These are phyloP conservation scores for Erebia palarica DNA, from an alignment of 2,888 invertebrate species.

Conservation along the genomic window DNA sequence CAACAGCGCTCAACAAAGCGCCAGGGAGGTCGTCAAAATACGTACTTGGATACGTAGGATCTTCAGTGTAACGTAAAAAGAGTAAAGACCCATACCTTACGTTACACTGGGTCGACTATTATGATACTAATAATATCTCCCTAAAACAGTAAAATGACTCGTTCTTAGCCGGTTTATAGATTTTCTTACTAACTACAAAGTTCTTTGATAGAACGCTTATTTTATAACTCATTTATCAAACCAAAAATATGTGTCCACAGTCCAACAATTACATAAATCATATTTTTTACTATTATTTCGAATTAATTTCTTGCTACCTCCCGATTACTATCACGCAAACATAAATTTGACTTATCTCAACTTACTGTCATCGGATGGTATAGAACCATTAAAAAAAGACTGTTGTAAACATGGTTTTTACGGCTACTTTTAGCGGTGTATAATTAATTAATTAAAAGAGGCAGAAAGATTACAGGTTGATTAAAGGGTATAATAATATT, in stretches of 20 bases:
- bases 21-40: no score
- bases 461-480: not conserved
- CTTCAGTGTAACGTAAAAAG: no score
- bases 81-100: no score
- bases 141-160: no score
- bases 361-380: constrained; percentile 9
- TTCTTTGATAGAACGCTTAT: not conserved
- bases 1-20: no score
- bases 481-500: not conserved
- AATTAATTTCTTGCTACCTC: constrained; percentile 1
- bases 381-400: constrained; percentile 22
- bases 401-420: constrained; percentile 14
- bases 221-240: not conserved
- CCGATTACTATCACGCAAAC: constrained; percentile 7
- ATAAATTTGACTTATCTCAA: constrained; percentile 21
- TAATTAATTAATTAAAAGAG: not conserved
- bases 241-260: not conserved
- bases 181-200: no score
- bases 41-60: no score
- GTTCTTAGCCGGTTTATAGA: no score
- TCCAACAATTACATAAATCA: not conserved
- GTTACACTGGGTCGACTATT: no score
- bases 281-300: not conserved
- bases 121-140: no score
- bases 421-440: constrained; percentile 7